Evolutionary conservation across 1,140 invertebrate species (phyloP), one percentile per base, ranked within the genome.

Genomic region (Odontomachus brunneus): DNA sequence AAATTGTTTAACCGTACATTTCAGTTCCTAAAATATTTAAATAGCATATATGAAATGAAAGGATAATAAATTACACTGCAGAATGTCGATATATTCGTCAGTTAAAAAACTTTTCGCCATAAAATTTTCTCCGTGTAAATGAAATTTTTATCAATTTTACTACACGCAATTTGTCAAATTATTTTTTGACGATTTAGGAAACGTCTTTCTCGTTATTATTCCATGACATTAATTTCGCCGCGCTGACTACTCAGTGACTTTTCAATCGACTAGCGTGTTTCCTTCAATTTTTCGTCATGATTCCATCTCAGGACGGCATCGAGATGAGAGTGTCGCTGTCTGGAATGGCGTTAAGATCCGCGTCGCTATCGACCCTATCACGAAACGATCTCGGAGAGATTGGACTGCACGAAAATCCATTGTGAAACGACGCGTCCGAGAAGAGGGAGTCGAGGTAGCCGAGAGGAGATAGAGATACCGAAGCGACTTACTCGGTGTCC

Each of bases 391-490:
- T 82, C 75, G 15, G 24, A 38, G 60, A 84, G 62, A 84, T 81
- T 81, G 82, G 53, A 84, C 74, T 48, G 67, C 60, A 69, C 62
- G 62, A 84, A 82, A 71, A 78, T 65, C 60, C 75, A 84, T 83
- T 66, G 73, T 80, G 75, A 71, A 69, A 80, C 65, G 75, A 69
- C 75, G 51, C 66, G 65, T 69, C 33, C 33, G 75, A 55, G 22
- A 62, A 55, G 67, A 38, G 48, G 53, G 83, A 59, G 24, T 22
- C n/a, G 65, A 29, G 17, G 63, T 73, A 69, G 55, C 22, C 66
- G 69, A 44, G 69, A 44, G n/a, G 57, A 83, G 63, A 88, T 66
- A 81, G 72, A 89, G 78, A 86, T 75, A 83, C 75, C 59, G 75
- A 33, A 26, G 75, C 62, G 57, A 86, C 76, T 83, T 67, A 49